Percentiles rank a stretch among this genome's conserved stretches.
Evolutionary conservation across 2,888 invertebrate genomes (phyloP).

Genomic region (Apamea epomidion): DNA sequence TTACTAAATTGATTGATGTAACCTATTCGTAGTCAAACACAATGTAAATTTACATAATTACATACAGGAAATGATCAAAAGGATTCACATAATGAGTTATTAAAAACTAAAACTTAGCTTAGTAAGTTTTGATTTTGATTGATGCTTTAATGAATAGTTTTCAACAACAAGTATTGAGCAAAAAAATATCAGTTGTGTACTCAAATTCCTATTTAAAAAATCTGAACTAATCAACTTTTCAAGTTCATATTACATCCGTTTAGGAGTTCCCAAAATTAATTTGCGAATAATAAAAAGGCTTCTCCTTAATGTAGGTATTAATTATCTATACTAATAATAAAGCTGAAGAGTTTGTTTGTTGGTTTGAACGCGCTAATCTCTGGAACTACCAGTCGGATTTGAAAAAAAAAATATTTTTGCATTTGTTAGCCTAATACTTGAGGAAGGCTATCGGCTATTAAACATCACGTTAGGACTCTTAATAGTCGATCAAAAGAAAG

Average conservation of each 20-base stretch:
- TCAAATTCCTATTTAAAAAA: background rate
- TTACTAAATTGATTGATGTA: background rate
- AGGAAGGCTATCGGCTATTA: too few species aligned
- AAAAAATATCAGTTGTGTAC: slow-evolving; percentile 31
- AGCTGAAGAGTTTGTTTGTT: too few species aligned
- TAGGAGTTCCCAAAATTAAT: slow-evolving; percentile 28
- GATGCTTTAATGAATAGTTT: slow-evolving; percentile 41
- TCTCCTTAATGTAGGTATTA: slow-evolving; percentile 16
- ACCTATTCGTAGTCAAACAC: background rate
- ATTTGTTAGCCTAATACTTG: too few species aligned
- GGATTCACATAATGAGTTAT: slow-evolving; percentile 7
- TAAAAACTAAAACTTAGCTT: slow-evolving; percentile 18
- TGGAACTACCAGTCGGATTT: background rate
- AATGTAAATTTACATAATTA: background rate
- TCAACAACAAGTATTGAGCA: slow-evolving; percentile 6
- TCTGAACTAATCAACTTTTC: slow-evolving; percentile 32
- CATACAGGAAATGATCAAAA: background rate
- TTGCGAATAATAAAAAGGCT: slow-evolving; percentile 12
- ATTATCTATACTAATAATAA: background rate
- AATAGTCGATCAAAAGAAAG: background rate
- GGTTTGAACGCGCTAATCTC: too few species aligned
- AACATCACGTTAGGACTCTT: too few species aligned
- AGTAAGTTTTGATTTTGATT: slow-evolving; percentile 41
- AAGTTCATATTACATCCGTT: slow-evolving; percentile 32
- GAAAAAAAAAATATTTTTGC: background rate